Conservation (phyloP, 2,888 invertebrate genomes). For the Agrilus mali region DNA sequence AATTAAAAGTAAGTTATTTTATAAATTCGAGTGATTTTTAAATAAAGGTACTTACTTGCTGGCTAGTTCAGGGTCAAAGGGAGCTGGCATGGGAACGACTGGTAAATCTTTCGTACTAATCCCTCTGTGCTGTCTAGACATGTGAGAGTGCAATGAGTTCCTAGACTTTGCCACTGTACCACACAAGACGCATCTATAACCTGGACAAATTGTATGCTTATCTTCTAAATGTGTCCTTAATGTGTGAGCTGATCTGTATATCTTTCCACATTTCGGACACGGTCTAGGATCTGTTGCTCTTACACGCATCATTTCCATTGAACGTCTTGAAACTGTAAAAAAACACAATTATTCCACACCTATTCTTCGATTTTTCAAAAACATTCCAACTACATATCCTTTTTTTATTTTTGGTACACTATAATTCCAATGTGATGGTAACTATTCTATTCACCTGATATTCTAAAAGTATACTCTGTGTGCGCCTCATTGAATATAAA, state of each 20-base stretch:
- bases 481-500: too few species aligned
- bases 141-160: constrained; percentile 85
- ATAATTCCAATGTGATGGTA: too few species aligned
- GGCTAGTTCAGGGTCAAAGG: constrained; percentile 83
- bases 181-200: constrained; percentile 82
- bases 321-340: constrained; percentile 56
- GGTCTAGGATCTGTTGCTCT: constrained; percentile 86
- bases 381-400: too few species aligned
- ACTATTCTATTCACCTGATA: too few species aligned
- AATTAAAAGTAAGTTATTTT: too few species aligned
- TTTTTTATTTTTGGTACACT: too few species aligned
- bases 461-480: too few species aligned
- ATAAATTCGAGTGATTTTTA: neutral
- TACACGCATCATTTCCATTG: constrained; percentile 74
- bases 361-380: too few species aligned
- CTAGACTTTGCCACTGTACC: constrained; percentile 88
- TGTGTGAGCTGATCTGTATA: constrained; percentile 84
- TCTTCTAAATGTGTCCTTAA: constrained; percentile 84
- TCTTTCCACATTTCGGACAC: constrained; percentile 87
- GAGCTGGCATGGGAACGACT: constrained; percentile 83
- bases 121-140: constrained; percentile 86
- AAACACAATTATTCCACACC: constrained; percentile 12
- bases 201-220: constrained; percentile 86
- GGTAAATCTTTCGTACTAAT: constrained; percentile 89
- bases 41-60: constrained; percentile 43